Evolutionary conservation across 1,140 invertebrate species (phyloP), one percentile per base, ranked within the genome.

Genomic region (Drosophila pseudoobscura): DNA sequence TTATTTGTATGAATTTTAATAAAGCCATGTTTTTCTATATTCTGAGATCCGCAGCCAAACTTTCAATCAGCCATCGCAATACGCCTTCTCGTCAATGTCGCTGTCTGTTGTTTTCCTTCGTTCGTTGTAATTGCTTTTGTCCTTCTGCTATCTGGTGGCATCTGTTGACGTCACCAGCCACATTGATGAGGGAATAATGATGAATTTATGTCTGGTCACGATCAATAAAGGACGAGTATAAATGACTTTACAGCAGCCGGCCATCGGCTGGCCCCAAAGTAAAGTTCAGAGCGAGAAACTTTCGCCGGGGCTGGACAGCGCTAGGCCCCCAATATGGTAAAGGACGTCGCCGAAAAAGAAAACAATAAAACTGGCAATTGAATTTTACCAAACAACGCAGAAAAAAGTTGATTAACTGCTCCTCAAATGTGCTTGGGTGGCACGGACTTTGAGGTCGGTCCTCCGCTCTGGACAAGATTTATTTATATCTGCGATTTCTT

Each of bases 191-290:
- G 44, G 65, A 77, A 62, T 71, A 63, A 75, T 85, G 69, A 82
- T 85, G 74, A 88, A 83, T 87, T 88, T 77, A 88, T 88, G 78
- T 88, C 83, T 88, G 78, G 83, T 78, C 83, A 78, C 74, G 74
- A 76, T 75, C 72, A 68, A 75, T 75, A 75, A 75, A 64, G 55
- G 65, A 45, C 60, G 61, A 57, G 59, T 43, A 54, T 39, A 59
- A 75, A 55, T 74, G 80, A 71, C 65, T 80, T 52, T 63, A 26
- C 65, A 74, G 58, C 56, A 70, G 58, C 47, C 41, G 57, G 31
- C 31, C 31, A 31, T 31, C 31, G 31, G 8, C 2, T 39, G 20
- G 46, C 52, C 39, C 51, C 17, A 53, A 22, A 53, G 41, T 26
- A n/a, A 56, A 45, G 24, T 17, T 57, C 70, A 46, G 59, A 29